A percentile compares a stretch with the other conserved stretches of the same genome.
phyloP scores from a whole-genome alignment of 2,888 invertebrate genomes.

The Rambutsinella grinnellia region DNA sequence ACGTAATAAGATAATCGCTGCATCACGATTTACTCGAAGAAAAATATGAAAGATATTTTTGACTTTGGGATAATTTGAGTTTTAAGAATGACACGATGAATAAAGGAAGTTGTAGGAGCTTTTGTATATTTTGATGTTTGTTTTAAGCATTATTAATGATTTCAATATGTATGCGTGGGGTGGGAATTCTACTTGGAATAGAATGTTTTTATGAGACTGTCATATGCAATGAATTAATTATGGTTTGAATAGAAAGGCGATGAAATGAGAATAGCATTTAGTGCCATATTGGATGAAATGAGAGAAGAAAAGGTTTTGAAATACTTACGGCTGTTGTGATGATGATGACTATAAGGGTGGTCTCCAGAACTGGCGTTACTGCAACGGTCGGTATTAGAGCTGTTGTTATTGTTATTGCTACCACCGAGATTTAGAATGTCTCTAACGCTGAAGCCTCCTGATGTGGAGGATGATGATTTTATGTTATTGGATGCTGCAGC shows the following conservation, averaged over 20 bases:
- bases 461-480: constrained; percentile 48
- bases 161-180: constrained; percentile 2
- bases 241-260: neutral
- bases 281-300: neutral
- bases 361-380: neutral
- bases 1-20: too few species aligned
- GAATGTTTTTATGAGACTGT: neutral
- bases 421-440: constrained; percentile 77
- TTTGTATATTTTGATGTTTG: too few species aligned
- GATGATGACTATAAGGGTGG: neutral
- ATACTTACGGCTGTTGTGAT: constrained; percentile 19
- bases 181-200: neutral
- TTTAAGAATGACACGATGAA: too few species aligned
- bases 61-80: too few species aligned
- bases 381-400: too few species aligned
- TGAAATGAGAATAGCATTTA: neutral
- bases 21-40: too few species aligned
- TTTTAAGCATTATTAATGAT: constrained; percentile 1
- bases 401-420: constrained; percentile 68
- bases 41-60: too few species aligned
- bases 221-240: neutral
- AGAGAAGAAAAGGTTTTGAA: neutral
- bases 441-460: constrained; percentile 69
- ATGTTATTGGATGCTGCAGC: constrained; percentile 46
- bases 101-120: too few species aligned